These are phyloP conservation scores for Leptopilina drosophilae DNA, from an alignment of 2,888 invertebrate species.

Conservation along the genomic window DNA sequence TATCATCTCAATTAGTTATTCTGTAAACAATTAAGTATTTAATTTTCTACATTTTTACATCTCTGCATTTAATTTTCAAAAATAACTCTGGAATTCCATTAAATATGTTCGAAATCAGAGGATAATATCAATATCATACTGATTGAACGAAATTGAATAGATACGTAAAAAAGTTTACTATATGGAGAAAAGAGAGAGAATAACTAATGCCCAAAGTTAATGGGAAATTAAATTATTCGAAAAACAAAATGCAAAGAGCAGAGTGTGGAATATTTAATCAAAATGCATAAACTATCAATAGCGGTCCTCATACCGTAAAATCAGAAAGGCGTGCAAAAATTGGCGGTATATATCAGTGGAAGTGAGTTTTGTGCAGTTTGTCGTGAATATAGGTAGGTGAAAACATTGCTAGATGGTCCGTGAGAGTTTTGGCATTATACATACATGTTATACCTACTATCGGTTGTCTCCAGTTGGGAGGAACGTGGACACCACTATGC, in stretches of 20 bases:
- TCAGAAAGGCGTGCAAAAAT: slow-evolving; percentile 29
- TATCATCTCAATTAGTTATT: too few relatives aligned
- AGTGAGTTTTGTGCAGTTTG: slow-evolving; percentile 32
- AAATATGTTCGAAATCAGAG: too few relatives aligned
- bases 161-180: too few relatives aligned
- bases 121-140: too few relatives aligned
- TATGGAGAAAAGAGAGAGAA: too few relatives aligned
- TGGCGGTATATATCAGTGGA: not conserved
- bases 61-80: too few relatives aligned
- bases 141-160: too few relatives aligned
- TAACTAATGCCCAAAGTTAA: too few relatives aligned
- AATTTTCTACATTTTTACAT: too few relatives aligned
- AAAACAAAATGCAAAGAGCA: not conserved
- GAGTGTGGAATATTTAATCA: not conserved
- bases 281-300: slow-evolving; percentile 7
- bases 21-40: too few relatives aligned
- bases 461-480: slow-evolving; percentile 60
- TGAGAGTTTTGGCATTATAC: slow-evolving; percentile 57
- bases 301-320: slow-evolving; percentile 1
- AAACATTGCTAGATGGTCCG: slow-evolving; percentile 69
- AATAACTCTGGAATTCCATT: too few relatives aligned
- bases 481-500: slow-evolving; percentile 48
- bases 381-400: slow-evolving; percentile 50
- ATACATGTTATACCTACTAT: slow-evolving; percentile 59
- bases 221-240: too few relatives aligned